These are phyloP conservation scores for Ctenosaura bakeri DNA, from an alignment of 2,797 vertebrate species.

Conservation along the genomic window DNA sequence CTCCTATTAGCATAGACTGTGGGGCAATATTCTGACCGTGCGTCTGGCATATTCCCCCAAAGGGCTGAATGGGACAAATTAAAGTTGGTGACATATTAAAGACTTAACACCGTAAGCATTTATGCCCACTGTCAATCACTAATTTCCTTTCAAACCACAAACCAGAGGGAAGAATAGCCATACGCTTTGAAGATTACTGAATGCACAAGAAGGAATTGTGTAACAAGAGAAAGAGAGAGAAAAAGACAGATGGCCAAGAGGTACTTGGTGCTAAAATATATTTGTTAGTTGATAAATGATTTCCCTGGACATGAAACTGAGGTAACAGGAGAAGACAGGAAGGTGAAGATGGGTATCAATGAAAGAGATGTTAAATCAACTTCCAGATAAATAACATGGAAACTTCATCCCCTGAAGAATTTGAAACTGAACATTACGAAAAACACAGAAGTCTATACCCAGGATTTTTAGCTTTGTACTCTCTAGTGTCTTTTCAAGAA, in stretches of 20 bases:
- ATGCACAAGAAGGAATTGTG: constrained; percentile 64
- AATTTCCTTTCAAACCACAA: constrained; percentile 59
- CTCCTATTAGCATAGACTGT: constrained; percentile 54
- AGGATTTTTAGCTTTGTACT: neutral
- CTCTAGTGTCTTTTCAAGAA: neutral
- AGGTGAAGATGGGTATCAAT: constrained; percentile 50
- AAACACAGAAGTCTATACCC: constrained; percentile 36
- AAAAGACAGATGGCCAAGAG: constrained; percentile 48
- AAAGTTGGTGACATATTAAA: constrained; percentile 68
- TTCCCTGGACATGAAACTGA: constrained; percentile 52
- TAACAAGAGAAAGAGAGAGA: constrained; percentile 22
- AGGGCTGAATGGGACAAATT: constrained; percentile 48
- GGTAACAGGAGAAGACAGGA: constrained; percentile 62
- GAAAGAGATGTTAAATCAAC: constrained; percentile 67
- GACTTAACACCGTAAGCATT: constrained; percentile 69
- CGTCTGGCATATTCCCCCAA: constrained; percentile 48
- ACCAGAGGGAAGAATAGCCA: constrained; percentile 58
- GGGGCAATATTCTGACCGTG: constrained; percentile 49
- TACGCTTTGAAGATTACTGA: constrained; percentile 61
- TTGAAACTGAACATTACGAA: constrained; percentile 59
- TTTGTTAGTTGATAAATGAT: constrained; percentile 35
- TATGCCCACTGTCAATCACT: constrained; percentile 68
- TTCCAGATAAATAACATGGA: constrained; percentile 61
- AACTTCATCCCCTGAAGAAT: constrained; percentile 49
- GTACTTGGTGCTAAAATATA: constrained; percentile 56